Conservation (phyloP, 2,888 invertebrate genomes). For the Micoletzkya japonica region DNA sequence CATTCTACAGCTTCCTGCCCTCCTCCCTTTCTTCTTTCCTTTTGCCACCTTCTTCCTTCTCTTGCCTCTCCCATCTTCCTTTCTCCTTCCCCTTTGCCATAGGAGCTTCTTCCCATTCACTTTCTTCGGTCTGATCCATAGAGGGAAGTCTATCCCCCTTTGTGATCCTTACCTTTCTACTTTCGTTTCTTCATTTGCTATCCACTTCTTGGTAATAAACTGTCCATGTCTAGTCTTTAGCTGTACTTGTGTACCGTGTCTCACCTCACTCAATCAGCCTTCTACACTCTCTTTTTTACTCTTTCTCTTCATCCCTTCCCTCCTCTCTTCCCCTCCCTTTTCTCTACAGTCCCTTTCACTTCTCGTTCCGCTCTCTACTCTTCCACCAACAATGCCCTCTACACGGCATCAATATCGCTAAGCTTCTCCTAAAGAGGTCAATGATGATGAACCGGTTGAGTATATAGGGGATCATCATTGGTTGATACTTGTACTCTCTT, state of each 20-base stretch:
- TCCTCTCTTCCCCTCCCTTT: background rate
- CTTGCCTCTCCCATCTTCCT: background rate
- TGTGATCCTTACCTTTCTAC: background rate
- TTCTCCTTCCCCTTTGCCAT: background rate
- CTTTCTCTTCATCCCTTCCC: constrained; percentile 4
- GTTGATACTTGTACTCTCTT: no score
- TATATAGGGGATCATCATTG: no score
- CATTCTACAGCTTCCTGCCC: background rate
- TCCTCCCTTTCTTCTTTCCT: background rate
- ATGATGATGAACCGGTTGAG: no score
- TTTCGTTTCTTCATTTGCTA: background rate
- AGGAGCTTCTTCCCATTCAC: background rate
- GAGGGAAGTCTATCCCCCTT: background rate
- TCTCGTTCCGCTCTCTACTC: no score
- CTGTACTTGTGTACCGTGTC: background rate
- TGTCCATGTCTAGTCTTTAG: no score
- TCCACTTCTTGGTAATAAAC: background rate
- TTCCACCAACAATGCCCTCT: no score
- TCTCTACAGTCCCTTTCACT: no score
- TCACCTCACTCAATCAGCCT: no score
- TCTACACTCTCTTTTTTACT: background rate
- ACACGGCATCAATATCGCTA: no score
- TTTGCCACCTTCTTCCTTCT: background rate
- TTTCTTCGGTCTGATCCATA: background rate
- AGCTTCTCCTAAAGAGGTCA: no score